Conservation (phyloP, 2,797 vertebrate genomes). For the Pempheris klunzingeri region DNA sequence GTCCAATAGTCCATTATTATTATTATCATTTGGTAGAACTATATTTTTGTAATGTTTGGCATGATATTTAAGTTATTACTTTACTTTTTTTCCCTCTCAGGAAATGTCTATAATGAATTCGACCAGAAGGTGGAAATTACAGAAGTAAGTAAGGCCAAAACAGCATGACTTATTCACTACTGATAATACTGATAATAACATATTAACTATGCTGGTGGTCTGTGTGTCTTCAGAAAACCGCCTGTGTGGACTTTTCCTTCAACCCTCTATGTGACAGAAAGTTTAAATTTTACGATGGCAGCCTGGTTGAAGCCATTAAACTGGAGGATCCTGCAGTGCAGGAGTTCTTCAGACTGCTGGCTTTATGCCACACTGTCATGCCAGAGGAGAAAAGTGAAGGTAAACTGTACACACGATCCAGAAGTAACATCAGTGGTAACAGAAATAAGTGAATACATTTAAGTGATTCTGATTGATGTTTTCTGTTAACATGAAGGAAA, state of each 20-base stretch:
- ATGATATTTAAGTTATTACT: background rate
- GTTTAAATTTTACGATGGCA: slow-evolving; percentile 88
- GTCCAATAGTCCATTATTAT: too few relatives aligned
- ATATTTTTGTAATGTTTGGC: background rate
- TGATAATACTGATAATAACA: background rate
- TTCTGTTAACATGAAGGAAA: slow-evolving; percentile 82
- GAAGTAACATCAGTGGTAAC: background rate
- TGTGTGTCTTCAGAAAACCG: slow-evolving; percentile 80
- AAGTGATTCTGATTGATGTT: slow-evolving; percentile 18
- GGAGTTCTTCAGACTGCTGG: slow-evolving; percentile 93
- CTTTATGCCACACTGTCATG: slow-evolving; percentile 95
- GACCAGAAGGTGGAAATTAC: slow-evolving; percentile 85
- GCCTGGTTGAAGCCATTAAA: slow-evolving; percentile 89
- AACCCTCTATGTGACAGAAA: slow-evolving; percentile 85
- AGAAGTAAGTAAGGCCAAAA: slow-evolving; percentile 76
- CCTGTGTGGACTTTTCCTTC: slow-evolving; percentile 87
- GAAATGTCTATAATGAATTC: slow-evolving; percentile 84
- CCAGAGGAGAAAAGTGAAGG: slow-evolving; percentile 92
- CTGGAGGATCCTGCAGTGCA: slow-evolving; percentile 86
- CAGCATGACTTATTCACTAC: background rate
- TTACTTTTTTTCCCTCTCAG: slow-evolving; percentile 70
- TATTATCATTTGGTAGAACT: background rate
- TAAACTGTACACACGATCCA: slow-evolving; percentile 42
- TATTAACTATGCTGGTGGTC: background rate
- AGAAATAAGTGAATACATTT: too few relatives aligned